Conservation (phyloP, 2,797 vertebrate species). For the Anomalospiza imberbis region DNA sequence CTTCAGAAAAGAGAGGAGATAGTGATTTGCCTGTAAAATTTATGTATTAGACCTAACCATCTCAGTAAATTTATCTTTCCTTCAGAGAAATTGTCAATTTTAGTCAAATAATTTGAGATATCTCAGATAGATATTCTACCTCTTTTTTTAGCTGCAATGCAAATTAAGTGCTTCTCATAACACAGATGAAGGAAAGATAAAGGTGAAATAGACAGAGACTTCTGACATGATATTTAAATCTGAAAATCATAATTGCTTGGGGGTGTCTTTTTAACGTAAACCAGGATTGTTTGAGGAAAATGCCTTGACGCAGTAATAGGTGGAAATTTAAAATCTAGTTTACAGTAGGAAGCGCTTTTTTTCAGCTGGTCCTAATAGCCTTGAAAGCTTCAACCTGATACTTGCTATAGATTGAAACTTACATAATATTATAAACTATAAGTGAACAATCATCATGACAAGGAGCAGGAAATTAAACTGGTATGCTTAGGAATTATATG, state of each 20-base stretch:
- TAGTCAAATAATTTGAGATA: neutral
- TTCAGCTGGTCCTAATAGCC: neutral
- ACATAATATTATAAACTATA: neutral
- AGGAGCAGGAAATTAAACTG: neutral
- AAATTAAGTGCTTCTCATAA: neutral
- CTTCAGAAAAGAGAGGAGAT: neutral
- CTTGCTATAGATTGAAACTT: neutral
- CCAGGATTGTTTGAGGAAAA: neutral
- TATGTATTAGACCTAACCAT: neutral
- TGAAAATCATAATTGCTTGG: neutral
- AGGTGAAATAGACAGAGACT: neutral
- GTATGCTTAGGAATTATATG: neutral
- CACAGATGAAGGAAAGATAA: neutral
- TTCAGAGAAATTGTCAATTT: neutral
- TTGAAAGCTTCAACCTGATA: neutral
- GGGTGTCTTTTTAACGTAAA: neutral
- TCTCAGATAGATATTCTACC: neutral
- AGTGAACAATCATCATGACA: accelerated
- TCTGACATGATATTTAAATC: neutral
- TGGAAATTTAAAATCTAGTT: neutral
- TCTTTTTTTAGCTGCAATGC: neutral
- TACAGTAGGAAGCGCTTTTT: neutral
- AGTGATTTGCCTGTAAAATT: neutral
- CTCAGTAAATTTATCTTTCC: neutral
- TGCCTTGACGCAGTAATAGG: neutral